Conservation (phyloP, 2,113 vertebrate species). For the Jacana jacana region DNA sequence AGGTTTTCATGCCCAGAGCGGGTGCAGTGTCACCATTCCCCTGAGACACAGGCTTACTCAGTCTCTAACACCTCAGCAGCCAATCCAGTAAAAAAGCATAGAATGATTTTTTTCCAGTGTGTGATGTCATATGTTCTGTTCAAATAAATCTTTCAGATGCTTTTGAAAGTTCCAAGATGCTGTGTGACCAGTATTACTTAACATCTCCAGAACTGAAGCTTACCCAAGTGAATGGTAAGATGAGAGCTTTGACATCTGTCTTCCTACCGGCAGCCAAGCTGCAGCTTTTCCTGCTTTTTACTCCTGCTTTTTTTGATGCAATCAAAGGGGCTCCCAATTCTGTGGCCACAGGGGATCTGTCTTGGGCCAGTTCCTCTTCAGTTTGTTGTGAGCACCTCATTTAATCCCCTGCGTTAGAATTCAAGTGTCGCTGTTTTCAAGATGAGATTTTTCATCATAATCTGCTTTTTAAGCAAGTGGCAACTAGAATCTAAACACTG, state of each 20-base stretch:
- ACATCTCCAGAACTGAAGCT: constrained; percentile 91
- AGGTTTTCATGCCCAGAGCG: neutral
- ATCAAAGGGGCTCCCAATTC: neutral
- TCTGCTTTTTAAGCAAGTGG: neutral
- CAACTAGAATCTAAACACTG: neutral
- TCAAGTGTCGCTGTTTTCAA: neutral
- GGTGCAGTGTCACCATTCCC: neutral
- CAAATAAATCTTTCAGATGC: constrained; percentile 82
- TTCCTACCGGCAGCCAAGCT: rapidly evolving
- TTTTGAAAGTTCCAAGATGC: constrained; percentile 88
- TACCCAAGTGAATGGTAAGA: constrained; percentile 90
- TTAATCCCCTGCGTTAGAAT: neutral
- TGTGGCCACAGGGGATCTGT: neutral
- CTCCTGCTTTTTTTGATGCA: neutral
- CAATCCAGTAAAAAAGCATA: neutral
- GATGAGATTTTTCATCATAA: neutral
- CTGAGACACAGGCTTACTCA: neutral
- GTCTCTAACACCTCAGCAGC: neutral
- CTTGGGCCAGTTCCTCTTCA: neutral
- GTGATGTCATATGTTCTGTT: neutral
- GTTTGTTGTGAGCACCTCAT: neutral
- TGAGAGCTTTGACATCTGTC: neutral
- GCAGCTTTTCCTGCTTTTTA: neutral
- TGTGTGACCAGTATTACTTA: constrained; percentile 98
- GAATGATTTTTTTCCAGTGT: neutral